A percentile compares a stretch with the other conserved stretches of the same genome.
phyloP scores from a whole-genome alignment of 2,797 vertebrate genomes.

The Dryobates pubescens region DNA sequence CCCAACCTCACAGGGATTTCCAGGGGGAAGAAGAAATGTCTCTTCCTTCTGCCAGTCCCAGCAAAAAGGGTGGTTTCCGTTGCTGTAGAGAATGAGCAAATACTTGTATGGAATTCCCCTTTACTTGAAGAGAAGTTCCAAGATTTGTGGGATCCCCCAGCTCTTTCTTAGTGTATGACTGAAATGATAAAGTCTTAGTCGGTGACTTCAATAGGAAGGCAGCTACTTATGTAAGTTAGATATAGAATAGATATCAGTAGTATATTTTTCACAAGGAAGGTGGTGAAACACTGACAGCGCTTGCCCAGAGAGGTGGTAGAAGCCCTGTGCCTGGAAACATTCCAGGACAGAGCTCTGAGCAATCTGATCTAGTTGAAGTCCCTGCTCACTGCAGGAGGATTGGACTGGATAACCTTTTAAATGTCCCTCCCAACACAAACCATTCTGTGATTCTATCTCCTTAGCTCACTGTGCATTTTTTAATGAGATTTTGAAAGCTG shows the following conservation, averaged over 20 bases:
- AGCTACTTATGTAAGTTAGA: neutral
- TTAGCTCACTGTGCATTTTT: neutral
- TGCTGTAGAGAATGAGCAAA: neutral
- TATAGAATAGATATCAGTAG: too few relatives aligned
- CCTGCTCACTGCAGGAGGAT: too few relatives aligned
- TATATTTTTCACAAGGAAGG: too few relatives aligned
- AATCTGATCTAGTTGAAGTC: too few relatives aligned
- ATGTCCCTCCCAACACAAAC: too few relatives aligned
- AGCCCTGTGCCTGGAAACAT: too few relatives aligned
- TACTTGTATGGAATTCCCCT: neutral
- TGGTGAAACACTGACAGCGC: too few relatives aligned
- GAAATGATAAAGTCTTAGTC: neutral
- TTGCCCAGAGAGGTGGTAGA: too few relatives aligned
- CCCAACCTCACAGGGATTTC: neutral
- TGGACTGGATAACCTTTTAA: too few relatives aligned
- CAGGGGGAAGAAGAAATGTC: neutral
- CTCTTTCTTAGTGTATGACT: neutral
- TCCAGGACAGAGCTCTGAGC: too few relatives aligned
- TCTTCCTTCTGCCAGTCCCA: neutral
- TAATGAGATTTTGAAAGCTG: neutral
- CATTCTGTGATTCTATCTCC: too few relatives aligned
- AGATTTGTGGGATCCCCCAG: neutral
- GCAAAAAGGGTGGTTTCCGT: neutral
- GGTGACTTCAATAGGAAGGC: neutral
- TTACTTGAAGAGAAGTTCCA: neutral